phyloP scores from a whole-genome alignment of 2,113 vertebrate genomes.

The Mirza zaza region DNA sequence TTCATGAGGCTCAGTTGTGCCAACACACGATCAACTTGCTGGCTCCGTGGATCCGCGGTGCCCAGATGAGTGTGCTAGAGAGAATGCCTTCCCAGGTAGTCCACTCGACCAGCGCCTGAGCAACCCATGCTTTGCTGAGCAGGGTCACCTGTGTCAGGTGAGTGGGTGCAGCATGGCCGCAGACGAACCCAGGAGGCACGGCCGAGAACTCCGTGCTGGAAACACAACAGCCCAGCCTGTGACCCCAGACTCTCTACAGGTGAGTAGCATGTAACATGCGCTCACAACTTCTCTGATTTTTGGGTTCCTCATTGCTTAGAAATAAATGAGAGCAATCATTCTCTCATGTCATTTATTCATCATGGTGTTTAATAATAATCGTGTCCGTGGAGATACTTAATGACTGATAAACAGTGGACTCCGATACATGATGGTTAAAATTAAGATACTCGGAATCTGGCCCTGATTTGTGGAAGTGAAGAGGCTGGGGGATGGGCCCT shows the following conservation, averaged over 20 bases:
- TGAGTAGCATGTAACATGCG: fast-evolving
- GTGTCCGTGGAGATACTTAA: background rate
- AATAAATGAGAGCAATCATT: background rate
- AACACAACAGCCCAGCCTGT: background rate
- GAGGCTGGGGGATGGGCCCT: background rate
- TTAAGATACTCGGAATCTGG: background rate
- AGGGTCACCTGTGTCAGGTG: constrained; percentile 61
- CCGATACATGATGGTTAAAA: background rate
- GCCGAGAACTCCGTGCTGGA: background rate
- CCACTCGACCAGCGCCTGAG: constrained; percentile 72
- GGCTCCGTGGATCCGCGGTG: constrained; percentile 72
- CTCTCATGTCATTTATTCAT: background rate
- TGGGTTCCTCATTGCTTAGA: background rate
- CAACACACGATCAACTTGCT: constrained; percentile 68
- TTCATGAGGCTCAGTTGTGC: constrained; percentile 71
- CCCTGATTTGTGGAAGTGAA: background rate
- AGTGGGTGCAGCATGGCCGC: too few relatives aligned
- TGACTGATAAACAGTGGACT: background rate
- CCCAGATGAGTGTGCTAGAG: constrained; percentile 78
- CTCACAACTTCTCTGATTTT: background rate
- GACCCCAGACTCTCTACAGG: background rate
- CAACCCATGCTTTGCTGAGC: constrained; percentile 68
- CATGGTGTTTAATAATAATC: background rate
- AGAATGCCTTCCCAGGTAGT: constrained; percentile 22
- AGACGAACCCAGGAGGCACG: background rate